Percentiles rank a stretch among this genome's conserved stretches.
Evolutionary conservation across 1,140 invertebrate genomes (phyloP).

Genomic region (Hyphantria cunea): DNA sequence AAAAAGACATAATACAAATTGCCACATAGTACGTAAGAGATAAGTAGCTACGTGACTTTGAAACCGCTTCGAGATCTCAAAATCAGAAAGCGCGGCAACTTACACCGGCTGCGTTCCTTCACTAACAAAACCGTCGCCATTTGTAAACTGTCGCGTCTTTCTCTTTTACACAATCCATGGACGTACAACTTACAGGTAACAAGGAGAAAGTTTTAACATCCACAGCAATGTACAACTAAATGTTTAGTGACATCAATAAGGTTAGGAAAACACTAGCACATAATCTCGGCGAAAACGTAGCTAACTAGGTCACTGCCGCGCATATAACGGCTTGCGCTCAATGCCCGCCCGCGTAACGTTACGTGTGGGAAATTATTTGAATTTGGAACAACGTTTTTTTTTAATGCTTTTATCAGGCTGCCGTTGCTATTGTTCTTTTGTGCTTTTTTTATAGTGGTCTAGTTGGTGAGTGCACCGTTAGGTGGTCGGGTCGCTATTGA

Average conservation of each 20-base stretch:
- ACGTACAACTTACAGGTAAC: neutral
- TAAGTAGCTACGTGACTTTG: conserved; percentile 75
- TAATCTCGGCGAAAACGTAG: conserved; percentile 62
- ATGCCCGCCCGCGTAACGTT: conserved; percentile 79
- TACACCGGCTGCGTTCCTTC: conserved; percentile 46
- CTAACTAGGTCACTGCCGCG: conserved; percentile 73
- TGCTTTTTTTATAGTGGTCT: conserved; percentile 58
- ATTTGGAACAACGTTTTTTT: conserved; percentile 73
- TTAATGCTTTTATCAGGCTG: conserved; percentile 65
- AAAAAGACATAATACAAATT: conserved; percentile 69
- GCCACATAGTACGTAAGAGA: conserved; percentile 71
- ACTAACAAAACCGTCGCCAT: conserved; percentile 21
- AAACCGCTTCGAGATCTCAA: conserved; percentile 62
- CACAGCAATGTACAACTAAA: conserved; percentile 46
- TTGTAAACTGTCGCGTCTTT: conserved; percentile 12
- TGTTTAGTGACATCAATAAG: conserved; percentile 48
- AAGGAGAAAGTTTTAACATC: conserved; percentile 30
- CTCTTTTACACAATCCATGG: conserved; percentile 29
- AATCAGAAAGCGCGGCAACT: conserved; percentile 79
- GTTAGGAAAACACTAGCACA: conserved; percentile 61
- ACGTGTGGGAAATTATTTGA: conserved; percentile 81
- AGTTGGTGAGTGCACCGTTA: conserved; percentile 67
- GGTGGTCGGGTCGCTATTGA: neutral
- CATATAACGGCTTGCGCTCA: conserved; percentile 77
- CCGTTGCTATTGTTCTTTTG: conserved; percentile 68